These are phyloP conservation scores for Gymnobelideus leadbeateri DNA, from an alignment of 2,113 vertebrate species.

Conservation along the genomic window DNA sequence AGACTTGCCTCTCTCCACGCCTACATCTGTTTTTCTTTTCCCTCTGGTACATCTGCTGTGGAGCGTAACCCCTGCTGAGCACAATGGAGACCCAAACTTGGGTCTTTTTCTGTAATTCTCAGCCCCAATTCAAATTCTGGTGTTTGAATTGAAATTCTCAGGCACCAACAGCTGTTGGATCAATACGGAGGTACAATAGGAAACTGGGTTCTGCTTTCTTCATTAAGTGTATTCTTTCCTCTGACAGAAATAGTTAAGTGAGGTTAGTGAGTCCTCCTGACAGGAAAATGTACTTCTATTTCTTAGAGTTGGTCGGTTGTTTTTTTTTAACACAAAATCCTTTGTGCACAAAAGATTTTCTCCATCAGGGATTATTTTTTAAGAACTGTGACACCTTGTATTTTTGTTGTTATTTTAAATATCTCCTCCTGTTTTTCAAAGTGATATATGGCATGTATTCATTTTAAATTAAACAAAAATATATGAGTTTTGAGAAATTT, in stretches of 20 bases:
- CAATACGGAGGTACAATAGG: background rate
- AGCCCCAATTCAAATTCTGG: constrained; percentile 73
- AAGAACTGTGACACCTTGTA: background rate
- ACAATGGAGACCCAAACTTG: constrained; percentile 59
- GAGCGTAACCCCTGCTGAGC: constrained; percentile 70
- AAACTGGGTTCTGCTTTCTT: constrained; percentile 52
- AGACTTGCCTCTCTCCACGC: constrained; percentile 55
- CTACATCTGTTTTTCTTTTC: constrained; percentile 80
- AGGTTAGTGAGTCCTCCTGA: constrained; percentile 7
- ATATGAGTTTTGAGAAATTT: background rate
- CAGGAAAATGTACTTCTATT: constrained; percentile 5
- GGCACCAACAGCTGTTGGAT: constrained; percentile 60
- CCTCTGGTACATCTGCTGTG: constrained; percentile 74
- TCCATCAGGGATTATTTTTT: background rate
- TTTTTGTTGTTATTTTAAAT: background rate
- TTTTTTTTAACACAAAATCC: background rate
- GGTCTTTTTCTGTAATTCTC: constrained; percentile 65
- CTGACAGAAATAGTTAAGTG: constrained; percentile 53
- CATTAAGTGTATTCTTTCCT: constrained; percentile 64
- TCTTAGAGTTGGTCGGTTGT: background rate
- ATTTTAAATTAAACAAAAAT: constrained; percentile 36
- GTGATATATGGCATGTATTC: background rate
- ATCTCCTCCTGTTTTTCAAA: background rate
- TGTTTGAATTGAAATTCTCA: constrained; percentile 72
- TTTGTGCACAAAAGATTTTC: background rate